Evolutionary conservation across 1,140 invertebrate species (phyloP), one percentile per base, ranked within the genome.

Genomic region (Drosophila erecta): DNA sequence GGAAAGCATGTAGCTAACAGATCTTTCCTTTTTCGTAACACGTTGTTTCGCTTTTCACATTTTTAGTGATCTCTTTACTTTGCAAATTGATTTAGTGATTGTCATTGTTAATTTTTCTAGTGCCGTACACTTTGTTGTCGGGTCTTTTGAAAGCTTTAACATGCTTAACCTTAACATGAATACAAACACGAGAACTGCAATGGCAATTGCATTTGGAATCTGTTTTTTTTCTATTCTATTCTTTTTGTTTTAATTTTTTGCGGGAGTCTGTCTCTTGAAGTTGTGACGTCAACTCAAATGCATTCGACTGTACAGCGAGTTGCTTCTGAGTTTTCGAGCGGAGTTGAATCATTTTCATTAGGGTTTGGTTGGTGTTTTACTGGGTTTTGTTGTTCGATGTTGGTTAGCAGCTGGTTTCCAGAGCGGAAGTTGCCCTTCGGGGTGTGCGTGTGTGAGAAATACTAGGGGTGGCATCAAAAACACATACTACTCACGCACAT

Each of bases 161-260:
- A 86, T 72, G 57, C 76, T 78, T 79, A 81, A 86, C 83, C 83
- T 86, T 86, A 86, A 86, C 83, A 86, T 76, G 61, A 87, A 86
- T 86, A 60, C 60, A 66, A 41, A 59, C 65, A 49, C 66, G 65
- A 70, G 65, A 47, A 47, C 40, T 70, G 59, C 46, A 43, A 70
- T 49, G 47, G 49, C 67, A 64, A 64, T 27, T 66, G 43, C 76
- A 79, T 38, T 69, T 47, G 46, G 35, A 66, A 24, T 55, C 58
- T 54, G 35, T 22, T 30, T 38, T 65, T 3, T 15, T 24, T 30
- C 27, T 27, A 17, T 3, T 10, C 1, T 24, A 0, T 27, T 17
- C 24, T 11, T 14, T 27, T 14, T 30, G 8, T 30, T 30, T 30
- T 2, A 27, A 27, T 15, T 8, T 20, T n/a, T 15, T 60, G 11